Conservation (phyloP, 2,113 vertebrate species). For the Tonatia bakeri region DNA sequence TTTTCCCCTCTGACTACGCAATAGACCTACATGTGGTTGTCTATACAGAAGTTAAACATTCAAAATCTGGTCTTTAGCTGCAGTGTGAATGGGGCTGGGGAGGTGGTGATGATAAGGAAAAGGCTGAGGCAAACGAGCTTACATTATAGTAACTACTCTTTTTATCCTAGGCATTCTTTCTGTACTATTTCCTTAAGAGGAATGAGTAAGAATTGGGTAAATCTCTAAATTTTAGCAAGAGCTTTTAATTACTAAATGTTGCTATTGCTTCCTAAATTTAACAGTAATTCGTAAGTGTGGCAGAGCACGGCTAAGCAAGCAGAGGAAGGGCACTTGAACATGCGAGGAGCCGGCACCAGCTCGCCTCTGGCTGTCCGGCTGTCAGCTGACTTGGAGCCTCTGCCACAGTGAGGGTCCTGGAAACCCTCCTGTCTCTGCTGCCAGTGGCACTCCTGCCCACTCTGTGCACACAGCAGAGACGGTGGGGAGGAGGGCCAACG, state of each 20-base stretch:
- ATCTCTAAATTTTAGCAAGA: conserved; percentile 6
- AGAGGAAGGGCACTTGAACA: background rate
- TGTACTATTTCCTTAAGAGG: background rate
- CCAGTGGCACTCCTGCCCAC: background rate
- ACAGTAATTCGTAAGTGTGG: background rate
- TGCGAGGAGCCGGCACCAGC: background rate
- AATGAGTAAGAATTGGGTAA: background rate
- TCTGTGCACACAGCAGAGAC: background rate
- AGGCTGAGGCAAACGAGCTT: background rate
- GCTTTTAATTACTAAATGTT: background rate
- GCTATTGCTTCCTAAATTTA: background rate
- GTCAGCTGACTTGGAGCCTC: background rate
- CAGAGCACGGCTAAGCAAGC: background rate
- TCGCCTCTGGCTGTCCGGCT: background rate
- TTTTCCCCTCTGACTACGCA: background rate
- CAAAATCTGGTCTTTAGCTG: background rate
- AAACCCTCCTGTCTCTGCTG: background rate
- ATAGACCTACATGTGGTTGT: background rate
- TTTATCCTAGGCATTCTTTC: conserved; percentile 17
- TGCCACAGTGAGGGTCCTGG: background rate
- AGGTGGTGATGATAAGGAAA: background rate
- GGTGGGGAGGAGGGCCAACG: background rate
- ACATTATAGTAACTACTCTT: background rate
- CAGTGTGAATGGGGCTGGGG: background rate
- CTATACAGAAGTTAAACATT: background rate